phyloP scores from a whole-genome alignment of 2,113 vertebrate species.

The Syrmaticus mikado region DNA sequence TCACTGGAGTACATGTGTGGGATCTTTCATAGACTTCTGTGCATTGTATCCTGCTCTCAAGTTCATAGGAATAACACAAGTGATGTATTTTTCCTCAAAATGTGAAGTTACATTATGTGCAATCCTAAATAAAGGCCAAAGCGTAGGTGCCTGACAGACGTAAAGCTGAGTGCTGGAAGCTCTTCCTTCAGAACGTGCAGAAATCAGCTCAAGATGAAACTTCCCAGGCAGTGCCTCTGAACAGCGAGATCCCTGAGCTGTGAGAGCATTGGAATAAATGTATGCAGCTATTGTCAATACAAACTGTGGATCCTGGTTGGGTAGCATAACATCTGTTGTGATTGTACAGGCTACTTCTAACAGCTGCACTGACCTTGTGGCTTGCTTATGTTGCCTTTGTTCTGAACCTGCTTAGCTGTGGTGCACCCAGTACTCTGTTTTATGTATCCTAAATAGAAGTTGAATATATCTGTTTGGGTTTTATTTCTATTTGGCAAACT shows the following conservation, averaged over 20 bases:
- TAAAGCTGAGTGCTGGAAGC: neutral
- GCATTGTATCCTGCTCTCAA: neutral
- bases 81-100: neutral
- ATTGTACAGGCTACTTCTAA: neutral
- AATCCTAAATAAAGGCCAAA: neutral
- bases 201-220: neutral
- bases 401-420: neutral
- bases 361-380: neutral
- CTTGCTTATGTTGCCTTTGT: neutral
- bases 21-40: neutral
- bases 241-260: neutral
- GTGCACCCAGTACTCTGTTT: neutral
- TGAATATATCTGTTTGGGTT: neutral
- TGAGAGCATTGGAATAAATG: neutral
- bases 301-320: rapidly evolving
- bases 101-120: neutral
- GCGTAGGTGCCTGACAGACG: neutral
- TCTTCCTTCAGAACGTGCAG: neutral
- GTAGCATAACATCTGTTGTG: neutral
- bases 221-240: neutral
- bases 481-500: neutral
- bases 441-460: neutral
- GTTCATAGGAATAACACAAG: neutral
- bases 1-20: neutral
- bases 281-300: rapidly evolving